Evolutionary conservation across 1,140 invertebrate species (phyloP), one percentile per base, ranked within the genome.

Genomic region (Plectrocnemia conspersa): DNA sequence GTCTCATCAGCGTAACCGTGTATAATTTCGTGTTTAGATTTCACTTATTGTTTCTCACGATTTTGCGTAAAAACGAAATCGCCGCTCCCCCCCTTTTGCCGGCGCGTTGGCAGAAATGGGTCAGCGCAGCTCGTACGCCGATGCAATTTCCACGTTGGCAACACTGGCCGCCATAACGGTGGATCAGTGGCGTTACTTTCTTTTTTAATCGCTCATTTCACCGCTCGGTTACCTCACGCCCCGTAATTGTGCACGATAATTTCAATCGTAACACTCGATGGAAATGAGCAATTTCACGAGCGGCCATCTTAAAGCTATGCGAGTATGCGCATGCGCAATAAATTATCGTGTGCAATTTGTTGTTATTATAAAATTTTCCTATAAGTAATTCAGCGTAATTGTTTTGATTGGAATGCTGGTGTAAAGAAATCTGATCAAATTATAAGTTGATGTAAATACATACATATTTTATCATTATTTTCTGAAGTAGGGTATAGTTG

Each of bases 151-250:
- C 15, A 16, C 13, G 13, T 38, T 16, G 35, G 35, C 6, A 38
- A 38, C 18, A 38, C 11, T 13, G 18, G 35, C 35, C n/a, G n/a
- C n/a, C 35, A 38, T 38, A 38, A 38, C 35, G 35, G n/a, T n/a
- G n/a, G n/a, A n/a, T n/a, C n/a, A n/a, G 35, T 38, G 10, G 35
- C 35, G 13, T 38, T 38, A 38, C 35, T 38, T 38, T 38, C 35
- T 38, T 38, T 38, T 38, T 38, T 38, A 38, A 38, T 38, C 35
- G 15, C n/a, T n/a, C 35, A 38, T 38, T 38, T 38, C 35, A 38
- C 35, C 35, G 35, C 35, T 38, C 6, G 13, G 35, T 38, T 38
- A 38, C 35, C 35, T 38, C 35, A 38, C 35, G 35, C 5, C 18
- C n/a, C 35, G 35, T 38, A 38, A 38, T 38, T 38, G 35, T 38